phyloP scores from a whole-genome alignment of 2,113 vertebrate genomes.

The Tichodroma muraria region DNA sequence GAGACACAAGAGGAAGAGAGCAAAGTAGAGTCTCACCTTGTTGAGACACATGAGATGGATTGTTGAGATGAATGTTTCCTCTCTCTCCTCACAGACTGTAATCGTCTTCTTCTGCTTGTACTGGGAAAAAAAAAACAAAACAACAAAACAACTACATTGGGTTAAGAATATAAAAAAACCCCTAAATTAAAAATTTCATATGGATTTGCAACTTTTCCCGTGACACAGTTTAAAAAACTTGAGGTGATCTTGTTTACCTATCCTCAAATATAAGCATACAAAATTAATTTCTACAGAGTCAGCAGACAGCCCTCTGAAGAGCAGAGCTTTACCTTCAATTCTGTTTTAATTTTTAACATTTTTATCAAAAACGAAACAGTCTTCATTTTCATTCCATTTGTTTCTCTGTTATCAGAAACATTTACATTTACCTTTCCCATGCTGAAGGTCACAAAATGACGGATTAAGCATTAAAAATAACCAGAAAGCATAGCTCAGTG shows the following conservation, averaged over 20 bases:
- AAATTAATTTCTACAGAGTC: background rate
- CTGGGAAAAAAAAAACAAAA: background rate
- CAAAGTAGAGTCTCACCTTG: background rate
- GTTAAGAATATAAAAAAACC: background rate
- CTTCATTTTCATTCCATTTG: slow-evolving; percentile 53
- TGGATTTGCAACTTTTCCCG: background rate
- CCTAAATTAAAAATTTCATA: background rate
- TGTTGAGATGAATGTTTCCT: background rate
- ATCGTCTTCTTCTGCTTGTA: background rate
- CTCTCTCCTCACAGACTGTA: background rate
- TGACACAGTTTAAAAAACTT: background rate
- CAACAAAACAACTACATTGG: too few relatives aligned
- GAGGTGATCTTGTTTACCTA: background rate
- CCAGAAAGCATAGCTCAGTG: slow-evolving; percentile 14
- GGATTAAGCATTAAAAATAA: slow-evolving; percentile 54
- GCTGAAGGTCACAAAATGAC: slow-evolving; percentile 55
- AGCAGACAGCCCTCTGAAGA: background rate
- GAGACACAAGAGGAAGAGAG: background rate
- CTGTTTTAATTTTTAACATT: background rate
- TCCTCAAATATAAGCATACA: background rate
- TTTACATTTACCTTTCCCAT: slow-evolving; percentile 61
- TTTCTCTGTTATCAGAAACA: slow-evolving; percentile 40
- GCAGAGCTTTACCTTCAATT: background rate
- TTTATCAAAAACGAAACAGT: background rate
- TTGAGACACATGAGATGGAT: background rate